Conservation (phyloP, 2,113 vertebrate genomes). For the Spea bombifrons region DNA sequence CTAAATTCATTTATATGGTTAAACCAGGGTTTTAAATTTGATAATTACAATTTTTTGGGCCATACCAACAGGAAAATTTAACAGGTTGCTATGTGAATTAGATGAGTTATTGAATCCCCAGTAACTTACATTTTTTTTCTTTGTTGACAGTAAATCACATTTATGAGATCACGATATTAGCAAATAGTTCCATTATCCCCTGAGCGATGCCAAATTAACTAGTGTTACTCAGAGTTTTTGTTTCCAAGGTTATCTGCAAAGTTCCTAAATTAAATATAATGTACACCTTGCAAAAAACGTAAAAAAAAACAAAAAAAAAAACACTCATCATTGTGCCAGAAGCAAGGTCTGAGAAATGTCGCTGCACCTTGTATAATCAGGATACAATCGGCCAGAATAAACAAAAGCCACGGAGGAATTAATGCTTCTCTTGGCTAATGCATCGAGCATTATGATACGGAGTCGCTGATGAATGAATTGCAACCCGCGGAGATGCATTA, state of each 20-base stretch:
- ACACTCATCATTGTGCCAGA: background rate
- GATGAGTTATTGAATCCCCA: no score
- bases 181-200: conserved; percentile 23
- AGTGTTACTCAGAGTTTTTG: background rate
- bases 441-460: conserved; percentile 4
- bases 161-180: conserved; percentile 1
- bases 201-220: conserved; percentile 24
- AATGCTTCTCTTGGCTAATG: conserved; percentile 6
- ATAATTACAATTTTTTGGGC: no score
- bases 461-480: background rate
- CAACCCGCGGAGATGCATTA: background rate
- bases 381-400: conserved; percentile 22
- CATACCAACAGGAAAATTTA: no score
- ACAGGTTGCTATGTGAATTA: no score
- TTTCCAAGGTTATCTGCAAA: conserved; percentile 42
- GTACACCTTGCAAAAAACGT: conserved; percentile 14
- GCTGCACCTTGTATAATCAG: conserved; percentile 10
- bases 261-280: conserved; percentile 40
- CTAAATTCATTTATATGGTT: no score
- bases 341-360: conserved; percentile 44
- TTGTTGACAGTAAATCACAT: no score
- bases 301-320: conserved; percentile 5
- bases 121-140: no score
- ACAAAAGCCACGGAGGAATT: conserved; percentile 25
- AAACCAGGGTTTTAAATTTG: no score